A percentile compares a stretch with the other conserved stretches of the same genome.
Conservation (phyloP, 1,140 invertebrate species). For the Drosophila lacteicornis region DNA sequence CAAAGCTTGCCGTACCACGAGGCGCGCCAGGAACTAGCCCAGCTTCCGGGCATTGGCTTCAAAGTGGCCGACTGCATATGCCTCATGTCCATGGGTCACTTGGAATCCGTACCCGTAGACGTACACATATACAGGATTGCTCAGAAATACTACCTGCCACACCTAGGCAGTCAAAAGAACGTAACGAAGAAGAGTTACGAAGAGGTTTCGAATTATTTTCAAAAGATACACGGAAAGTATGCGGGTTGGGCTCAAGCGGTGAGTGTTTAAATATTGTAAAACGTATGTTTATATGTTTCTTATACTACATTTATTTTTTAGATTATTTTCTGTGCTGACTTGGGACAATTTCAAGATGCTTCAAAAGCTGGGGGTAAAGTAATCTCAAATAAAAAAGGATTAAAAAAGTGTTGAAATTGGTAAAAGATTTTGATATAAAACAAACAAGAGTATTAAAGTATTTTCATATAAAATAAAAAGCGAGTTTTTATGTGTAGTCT, state of each 20-base stretch:
- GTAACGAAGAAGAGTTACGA: conserved; percentile 93
- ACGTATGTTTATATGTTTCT: background rate
- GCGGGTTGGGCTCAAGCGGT: conserved; percentile 99
- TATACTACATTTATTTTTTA: background rate
- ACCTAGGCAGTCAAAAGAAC: conserved; percentile 91
- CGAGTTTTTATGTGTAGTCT: too few relatives aligned
- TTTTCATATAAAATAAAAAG: background rate
- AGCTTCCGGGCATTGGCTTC: conserved; percentile 93
- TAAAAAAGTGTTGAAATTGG: conserved; percentile 2
- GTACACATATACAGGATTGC: conserved; percentile 98
- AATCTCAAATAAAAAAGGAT: conserved; percentile 3
- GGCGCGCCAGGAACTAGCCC: conserved; percentile 90
- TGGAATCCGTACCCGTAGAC: conserved; percentile 96
- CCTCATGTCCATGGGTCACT: conserved; percentile 97
- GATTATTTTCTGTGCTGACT: conserved; percentile 30
- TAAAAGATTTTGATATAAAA: background rate
- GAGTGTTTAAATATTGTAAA: conserved; percentile 58
- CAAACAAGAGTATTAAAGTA: background rate
- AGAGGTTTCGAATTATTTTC: conserved; percentile 93
- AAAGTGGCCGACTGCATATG: conserved; percentile 99
- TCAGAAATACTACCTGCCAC: conserved; percentile 91
- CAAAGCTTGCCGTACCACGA: conserved; percentile 89
- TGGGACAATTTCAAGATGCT: conserved; percentile 20
- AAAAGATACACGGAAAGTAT: conserved; percentile 92
- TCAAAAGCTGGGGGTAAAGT: background rate